Evolutionary conservation across 2,888 invertebrate species (phyloP), one percentile per base, ranked within the genome.

Genomic region (Myopa testacea): DNA sequence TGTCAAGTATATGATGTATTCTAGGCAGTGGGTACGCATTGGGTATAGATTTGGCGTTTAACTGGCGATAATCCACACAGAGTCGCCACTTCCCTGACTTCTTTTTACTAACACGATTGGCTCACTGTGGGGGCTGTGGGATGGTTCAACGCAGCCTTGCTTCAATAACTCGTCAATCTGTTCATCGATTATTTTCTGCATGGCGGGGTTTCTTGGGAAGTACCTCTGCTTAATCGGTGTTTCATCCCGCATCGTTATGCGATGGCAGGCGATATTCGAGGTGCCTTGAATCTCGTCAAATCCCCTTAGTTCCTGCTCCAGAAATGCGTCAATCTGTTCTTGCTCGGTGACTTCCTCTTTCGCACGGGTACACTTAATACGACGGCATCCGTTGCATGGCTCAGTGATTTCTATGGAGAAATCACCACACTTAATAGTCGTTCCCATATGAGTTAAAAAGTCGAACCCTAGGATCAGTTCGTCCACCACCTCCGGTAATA

Each of bases 1-100:
- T 63, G 12, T 63, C 62, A 14, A 6, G 62, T 19, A 63, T 63
- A 26, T 63, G 34, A 19, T 63, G 62, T 19, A 63, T 63, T 4
- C 62, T 63, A 6, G 62, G 62, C 62, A 63, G 12, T 34, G 62
- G 62, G 34, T 63, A 63, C 26, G 62, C 62, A 34, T 34, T 26
- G 26, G 62, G 62, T 19, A 63, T 10, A 0, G 62, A 63, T 63
- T 26, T 4, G n/a, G 62, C 26, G 12, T 63, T 63, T 63, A 63
- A 34, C 7, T 63, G 62, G n/a, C 34, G 34, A 12, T 34, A 63
- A 63, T 63, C 34, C 26, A 58, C 58, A 63, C 62, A 63, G 26
- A 63, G 26, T 4, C 62, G 62, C 62, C 62, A 63, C 26, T 26
- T 5, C 5, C 62, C 62, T 4, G 62, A 10, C 26, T 63, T 63